Base-by-base conservation (phyloP, 2,797 vertebrate genomes). In the Poliocrania exsul region DNA sequence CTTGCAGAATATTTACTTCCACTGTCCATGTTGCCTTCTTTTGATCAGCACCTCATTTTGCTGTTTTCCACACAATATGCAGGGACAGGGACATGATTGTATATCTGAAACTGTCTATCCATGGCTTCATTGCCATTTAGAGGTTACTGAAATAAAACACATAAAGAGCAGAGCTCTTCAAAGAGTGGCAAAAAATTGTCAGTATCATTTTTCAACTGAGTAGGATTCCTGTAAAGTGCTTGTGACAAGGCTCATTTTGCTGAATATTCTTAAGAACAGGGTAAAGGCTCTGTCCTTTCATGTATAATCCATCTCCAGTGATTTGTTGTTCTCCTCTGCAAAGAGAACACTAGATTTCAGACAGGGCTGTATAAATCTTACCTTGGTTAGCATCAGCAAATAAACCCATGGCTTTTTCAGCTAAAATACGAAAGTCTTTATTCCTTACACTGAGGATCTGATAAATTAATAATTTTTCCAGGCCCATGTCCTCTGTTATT, bases 231-330 rank as follows among this genome's bases (percentile, higher is more conserved):
- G 7, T 70, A 24, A 91, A 89, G 64, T 11, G 6, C 25, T 91
- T 83, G 33, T 77, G 80, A 61, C 56, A 87, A 86, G 44, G 20
- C 25, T 80, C 10, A 24, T 90, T 84, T 46, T 31, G 91, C 64
- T 87, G 51, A 77, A 53, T 25, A 33, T 13, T 42, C 38, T 80
- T 80, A 33, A 9, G n/a, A 73, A 67, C 13, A n/a, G 35, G 19
- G 33, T 80, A 44, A 94, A 94, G 74, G 31, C 28, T 87, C 37
- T 73, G 57, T 18, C n/a, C 60, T 82, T 95, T 93, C 26, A 7
- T 33, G 9, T 40, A 11, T 29, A 89, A 85, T 72, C 71, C 56
- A 46, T 26, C 35, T 80, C 33, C 56, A 56, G 33, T 46, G 47
- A 72, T 93, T 77, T 56, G 51, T 85, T 6, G 3, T 79, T 81